Conservation (phyloP, 1,140 invertebrate genomes). For the Bombus confusus region DNA sequence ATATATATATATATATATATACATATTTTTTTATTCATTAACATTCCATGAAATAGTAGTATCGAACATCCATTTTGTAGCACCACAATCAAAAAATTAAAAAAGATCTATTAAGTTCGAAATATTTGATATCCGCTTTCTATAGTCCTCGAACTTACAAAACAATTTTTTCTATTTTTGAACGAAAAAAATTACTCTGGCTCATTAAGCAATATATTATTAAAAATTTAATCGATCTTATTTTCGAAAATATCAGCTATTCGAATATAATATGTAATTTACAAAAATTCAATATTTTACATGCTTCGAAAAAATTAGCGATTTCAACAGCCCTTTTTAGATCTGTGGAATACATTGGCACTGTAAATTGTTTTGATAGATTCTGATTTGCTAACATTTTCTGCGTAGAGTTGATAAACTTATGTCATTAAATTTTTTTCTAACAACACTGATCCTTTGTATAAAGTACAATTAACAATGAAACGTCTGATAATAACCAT, state of each 20-base stretch:
- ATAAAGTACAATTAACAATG: slow-evolving; percentile 22
- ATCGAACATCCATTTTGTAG: slow-evolving; percentile 13
- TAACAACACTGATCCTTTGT: not conserved
- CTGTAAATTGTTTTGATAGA: slow-evolving; percentile 30
- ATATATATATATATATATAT: not conserved
- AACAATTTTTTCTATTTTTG: not conserved
- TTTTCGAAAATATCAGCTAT: not conserved
- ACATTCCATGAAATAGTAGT: slow-evolving; percentile 23
- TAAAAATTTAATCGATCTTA: slow-evolving; percentile 4
- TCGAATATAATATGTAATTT: not conserved
- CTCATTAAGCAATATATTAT: not conserved
- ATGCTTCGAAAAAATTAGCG: not conserved
- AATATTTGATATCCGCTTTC: slow-evolving; percentile 1
- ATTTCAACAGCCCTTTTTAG: not conserved
- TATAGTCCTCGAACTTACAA: slow-evolving; percentile 4
- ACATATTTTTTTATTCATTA: slow-evolving; percentile 27
- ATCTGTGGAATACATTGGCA: slow-evolving; percentile 29
- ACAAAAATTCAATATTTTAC: not conserved
- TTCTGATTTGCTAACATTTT: not conserved
- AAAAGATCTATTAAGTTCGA: slow-evolving; percentile 5
- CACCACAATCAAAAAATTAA: slow-evolving; percentile 8
- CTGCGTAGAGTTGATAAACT: not conserved
- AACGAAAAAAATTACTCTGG: slow-evolving; percentile 2
- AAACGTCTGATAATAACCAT: slow-evolving; percentile 11
- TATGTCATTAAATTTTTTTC: slow-evolving; percentile 4